These are phyloP conservation scores for Lysandra bellargus DNA, from an alignment of 2,888 invertebrate genomes.

Conservation along the genomic window DNA sequence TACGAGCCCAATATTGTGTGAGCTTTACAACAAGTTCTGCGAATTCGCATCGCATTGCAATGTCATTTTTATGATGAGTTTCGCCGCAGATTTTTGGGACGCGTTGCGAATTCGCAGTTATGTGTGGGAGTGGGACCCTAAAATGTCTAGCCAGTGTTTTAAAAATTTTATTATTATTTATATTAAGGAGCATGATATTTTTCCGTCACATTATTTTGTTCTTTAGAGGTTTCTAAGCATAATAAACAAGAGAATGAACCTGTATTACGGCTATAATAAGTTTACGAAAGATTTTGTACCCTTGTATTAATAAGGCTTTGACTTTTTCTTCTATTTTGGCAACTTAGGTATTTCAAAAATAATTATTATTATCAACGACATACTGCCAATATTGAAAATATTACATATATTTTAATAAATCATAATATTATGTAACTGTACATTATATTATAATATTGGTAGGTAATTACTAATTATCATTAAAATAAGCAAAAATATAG, in stretches of 20 bases:
- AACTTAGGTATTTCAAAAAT: not conserved
- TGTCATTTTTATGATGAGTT: too few species aligned
- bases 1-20: too few species aligned
- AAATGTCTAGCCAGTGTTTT: not conserved
- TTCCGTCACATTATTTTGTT: not conserved
- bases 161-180: not conserved
- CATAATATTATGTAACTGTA: not conserved
- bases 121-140: too few species aligned
- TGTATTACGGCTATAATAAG: not conserved
- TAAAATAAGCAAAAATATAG: not conserved
- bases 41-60: too few species aligned
- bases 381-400: constrained; percentile 2
- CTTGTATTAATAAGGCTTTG: not conserved
- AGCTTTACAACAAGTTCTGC: too few species aligned
- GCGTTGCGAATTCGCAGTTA: too few species aligned
- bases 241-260: not conserved
- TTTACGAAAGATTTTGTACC: not conserved
- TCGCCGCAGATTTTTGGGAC: too few species aligned
- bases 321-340: too few species aligned
- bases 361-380: not conserved
- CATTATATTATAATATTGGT: not conserved
- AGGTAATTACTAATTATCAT: not conserved
- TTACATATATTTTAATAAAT: not conserved
- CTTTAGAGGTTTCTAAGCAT: not conserved
- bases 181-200: too few species aligned